Evolutionary conservation across 1,140 invertebrate species (phyloP), one percentile per base, ranked within the genome.

Genomic region (Wiebesia pumilae): DNA sequence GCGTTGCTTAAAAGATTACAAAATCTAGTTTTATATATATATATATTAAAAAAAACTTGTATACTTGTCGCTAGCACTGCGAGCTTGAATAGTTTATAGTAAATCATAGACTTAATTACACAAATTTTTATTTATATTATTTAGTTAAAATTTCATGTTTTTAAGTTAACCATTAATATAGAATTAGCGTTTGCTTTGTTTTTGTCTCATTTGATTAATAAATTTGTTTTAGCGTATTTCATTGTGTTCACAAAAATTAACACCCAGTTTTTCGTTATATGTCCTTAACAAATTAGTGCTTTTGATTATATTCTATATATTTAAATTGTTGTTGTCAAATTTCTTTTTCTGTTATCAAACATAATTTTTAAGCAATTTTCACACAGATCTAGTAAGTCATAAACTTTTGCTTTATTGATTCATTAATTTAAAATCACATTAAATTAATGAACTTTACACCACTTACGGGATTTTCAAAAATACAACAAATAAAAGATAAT

Each of bases 11-110:
- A 43, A 12, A 65, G 21, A 6, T 67, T 78, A n/a, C 51, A 81
- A 65, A 81, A 81, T 38, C 73, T 51, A 86, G 33, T 35, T 30
- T 77, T 27, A 79, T 33, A 47, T 38, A 51, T 47, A 1, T 30
- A 69, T 43, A 78, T 51, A 21, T n/a, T 12, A 79, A 3, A 33
- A 21, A 58, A 62, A 40, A 62, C n/a, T 24, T 69, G 65, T 51
- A 77, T 54, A 81, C 81, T 86, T 83, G 80, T 86, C 62, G 35
- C 73, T 87, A 83, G 85, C 81, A 51, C 80, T 47, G 62, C 40
- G 33, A 27, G 43, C 77, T 69, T 79, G 51, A 12, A 69, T 80
- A 79, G 43, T 67, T 51, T 67, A n/a, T n/a, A 79, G 10, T 38
- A 54, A 47, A 43, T 47, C 35, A 84, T 84, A 54, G 1, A 83